Conservation (phyloP, 2,113 vertebrate genomes). For the Lanius collurio region DNA sequence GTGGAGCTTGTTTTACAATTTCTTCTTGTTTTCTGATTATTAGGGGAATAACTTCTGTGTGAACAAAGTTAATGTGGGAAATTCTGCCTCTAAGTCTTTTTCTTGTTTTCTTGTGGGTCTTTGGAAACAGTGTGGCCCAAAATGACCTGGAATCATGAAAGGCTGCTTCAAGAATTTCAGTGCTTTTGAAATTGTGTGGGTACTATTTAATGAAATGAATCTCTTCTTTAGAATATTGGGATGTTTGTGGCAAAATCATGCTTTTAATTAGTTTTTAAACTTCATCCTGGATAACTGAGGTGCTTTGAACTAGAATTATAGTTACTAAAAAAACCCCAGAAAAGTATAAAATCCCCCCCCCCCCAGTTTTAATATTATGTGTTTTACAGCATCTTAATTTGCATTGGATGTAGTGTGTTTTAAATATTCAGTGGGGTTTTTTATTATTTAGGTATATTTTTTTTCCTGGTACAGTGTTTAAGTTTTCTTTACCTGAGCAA, state of each 20-base stretch:
- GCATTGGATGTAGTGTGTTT: not conserved
- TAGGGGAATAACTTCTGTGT: not conserved
- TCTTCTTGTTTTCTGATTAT: not conserved
- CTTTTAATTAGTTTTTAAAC: not conserved
- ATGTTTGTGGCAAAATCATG: not conserved
- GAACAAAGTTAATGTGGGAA: not conserved
- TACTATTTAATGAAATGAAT: not conserved
- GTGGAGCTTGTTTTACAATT: not conserved
- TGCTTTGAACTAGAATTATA: not conserved
- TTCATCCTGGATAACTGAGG: not conserved
- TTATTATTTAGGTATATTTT: not conserved
- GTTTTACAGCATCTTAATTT: not conserved
- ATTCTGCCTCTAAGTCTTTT: not conserved
- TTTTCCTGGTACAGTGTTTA: not conserved
- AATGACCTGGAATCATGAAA: not conserved
- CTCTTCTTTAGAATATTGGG: not conserved
- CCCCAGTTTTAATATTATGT: not conserved
- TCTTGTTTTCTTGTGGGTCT: not conserved
- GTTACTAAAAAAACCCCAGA: not conserved
- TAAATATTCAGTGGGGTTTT: not conserved
- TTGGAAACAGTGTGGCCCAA: not conserved
- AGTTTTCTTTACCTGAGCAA: not conserved
- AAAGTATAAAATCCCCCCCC: not conserved
- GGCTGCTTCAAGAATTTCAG: not conserved
- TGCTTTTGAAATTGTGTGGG: not conserved